Evolutionary conservation across 2,113 vertebrate species (phyloP).

Genomic region (Aphyosemion australe): DNA sequence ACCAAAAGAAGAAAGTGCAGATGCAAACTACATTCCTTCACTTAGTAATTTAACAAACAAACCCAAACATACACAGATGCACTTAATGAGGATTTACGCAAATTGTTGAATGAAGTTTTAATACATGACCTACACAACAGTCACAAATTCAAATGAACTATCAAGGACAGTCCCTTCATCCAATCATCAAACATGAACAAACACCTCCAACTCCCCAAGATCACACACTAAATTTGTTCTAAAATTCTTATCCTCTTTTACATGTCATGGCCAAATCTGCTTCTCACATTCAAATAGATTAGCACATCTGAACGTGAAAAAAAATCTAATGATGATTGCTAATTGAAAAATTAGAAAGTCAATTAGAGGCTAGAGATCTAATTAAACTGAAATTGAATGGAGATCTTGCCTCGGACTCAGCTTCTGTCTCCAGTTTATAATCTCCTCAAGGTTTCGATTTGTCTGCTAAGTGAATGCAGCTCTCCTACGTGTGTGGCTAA

Average conservation of each 20-base stretch:
- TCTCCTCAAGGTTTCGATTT: slow-evolving; percentile 65
- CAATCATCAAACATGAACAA: too few species aligned
- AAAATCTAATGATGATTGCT: slow-evolving; percentile 92
- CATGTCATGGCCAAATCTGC: slow-evolving; percentile 37
- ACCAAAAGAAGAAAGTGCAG: too few species aligned
- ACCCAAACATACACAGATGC: too few species aligned
- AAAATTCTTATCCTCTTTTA: slow-evolving; percentile 75
- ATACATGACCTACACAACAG: too few species aligned
- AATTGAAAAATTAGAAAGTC: slow-evolving; percentile 99
- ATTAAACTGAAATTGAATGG: slow-evolving; percentile 96
- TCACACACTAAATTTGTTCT: slow-evolving; percentile 82
- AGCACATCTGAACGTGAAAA: slow-evolving; percentile 86
- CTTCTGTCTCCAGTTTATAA: slow-evolving; percentile 75
- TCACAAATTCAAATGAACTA: too few species aligned
- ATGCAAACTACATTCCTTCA: too few species aligned
- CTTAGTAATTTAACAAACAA: too few species aligned
- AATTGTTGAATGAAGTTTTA: too few species aligned
- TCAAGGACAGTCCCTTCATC: too few species aligned
- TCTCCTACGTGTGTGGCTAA: slow-evolving; percentile 39
- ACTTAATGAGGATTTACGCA: too few species aligned
- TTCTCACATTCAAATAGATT: slow-evolving; percentile 83
- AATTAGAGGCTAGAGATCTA: slow-evolving; percentile 93
- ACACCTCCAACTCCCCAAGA: slow-evolving; percentile 41
- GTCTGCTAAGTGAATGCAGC: slow-evolving; percentile 44
- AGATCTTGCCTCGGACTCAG: slow-evolving; percentile 84